phyloP scores from a whole-genome alignment of 2,797 vertebrate species.

The Salarias fasciatus region DNA sequence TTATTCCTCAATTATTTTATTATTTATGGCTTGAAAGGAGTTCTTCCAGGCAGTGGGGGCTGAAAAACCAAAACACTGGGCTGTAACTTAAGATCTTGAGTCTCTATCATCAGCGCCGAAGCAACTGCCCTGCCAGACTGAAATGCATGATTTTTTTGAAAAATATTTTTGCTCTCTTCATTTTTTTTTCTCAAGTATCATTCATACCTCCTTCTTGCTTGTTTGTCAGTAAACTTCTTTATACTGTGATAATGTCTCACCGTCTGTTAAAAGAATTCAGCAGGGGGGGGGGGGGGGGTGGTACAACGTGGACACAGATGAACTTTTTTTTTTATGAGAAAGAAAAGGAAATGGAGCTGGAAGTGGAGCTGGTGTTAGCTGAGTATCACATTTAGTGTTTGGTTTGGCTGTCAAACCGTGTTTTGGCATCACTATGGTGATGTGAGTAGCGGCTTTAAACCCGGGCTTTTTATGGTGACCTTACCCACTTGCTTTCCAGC shows the following conservation, averaged over 20 bases:
- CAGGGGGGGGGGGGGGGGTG: slow-evolving; percentile 26
- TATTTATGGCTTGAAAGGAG: slow-evolving; percentile 69
- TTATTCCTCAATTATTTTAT: slow-evolving; percentile 74
- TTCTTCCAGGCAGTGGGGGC: slow-evolving; percentile 67
- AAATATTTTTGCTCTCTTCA: slow-evolving; percentile 32
- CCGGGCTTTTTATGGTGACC: slow-evolving; percentile 57
- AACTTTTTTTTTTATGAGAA: slow-evolving; percentile 45
- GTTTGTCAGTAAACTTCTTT: slow-evolving; percentile 26
- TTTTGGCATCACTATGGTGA: slow-evolving; percentile 66
- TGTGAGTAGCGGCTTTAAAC: slow-evolving; percentile 54
- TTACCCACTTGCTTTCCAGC: slow-evolving; percentile 48
- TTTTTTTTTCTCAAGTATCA: slow-evolving; percentile 29
- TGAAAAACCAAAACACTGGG: slow-evolving; percentile 67
- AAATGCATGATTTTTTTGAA: slow-evolving; percentile 39
- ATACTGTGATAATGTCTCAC: slow-evolving; percentile 33
- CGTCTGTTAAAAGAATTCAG: slow-evolving; percentile 28
- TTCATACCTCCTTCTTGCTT: slow-evolving; percentile 25
- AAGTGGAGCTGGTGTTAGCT: slow-evolving; percentile 64
- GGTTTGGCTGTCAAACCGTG: slow-evolving; percentile 64
- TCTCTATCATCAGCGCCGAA: slow-evolving; percentile 48
- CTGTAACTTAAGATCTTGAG: slow-evolving; percentile 55
- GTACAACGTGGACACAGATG: slow-evolving; percentile 31
- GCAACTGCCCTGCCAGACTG: slow-evolving; percentile 39
- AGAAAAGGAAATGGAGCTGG: slow-evolving; percentile 66
- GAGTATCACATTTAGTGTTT: slow-evolving; percentile 69